Evolutionary conservation across 2,888 invertebrate genomes (phyloP).

Genomic region (Leptinotarsa rubiginosa): DNA sequence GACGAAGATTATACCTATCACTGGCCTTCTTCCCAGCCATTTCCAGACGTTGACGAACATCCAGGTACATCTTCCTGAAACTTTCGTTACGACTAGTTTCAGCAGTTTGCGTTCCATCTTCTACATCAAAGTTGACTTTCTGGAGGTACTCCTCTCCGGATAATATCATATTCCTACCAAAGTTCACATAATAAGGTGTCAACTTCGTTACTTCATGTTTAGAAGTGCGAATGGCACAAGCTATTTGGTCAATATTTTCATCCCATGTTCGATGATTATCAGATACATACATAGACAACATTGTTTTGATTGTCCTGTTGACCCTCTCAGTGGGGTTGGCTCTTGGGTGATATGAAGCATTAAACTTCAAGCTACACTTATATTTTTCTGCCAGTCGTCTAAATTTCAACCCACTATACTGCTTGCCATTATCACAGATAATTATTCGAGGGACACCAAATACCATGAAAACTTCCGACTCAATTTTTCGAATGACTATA

Average conservation of each 20-base stretch:
- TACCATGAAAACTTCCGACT: constrained; percentile 30
- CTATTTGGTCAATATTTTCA: constrained; percentile 11
- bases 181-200: constrained; percentile 15
- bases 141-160: neutral
- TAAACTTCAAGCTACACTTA: constrained; percentile 25
- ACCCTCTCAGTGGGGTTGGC: constrained; percentile 32
- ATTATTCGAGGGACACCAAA: constrained; percentile 31
- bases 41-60: no score
- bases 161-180: neutral
- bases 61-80: no score
- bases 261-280: constrained; percentile 22
- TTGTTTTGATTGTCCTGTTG: constrained; percentile 13
- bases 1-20: no score
- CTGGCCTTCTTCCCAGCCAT: no score
- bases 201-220: constrained; percentile 15
- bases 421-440: constrained; percentile 35
- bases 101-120: no score
- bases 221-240: constrained; percentile 16
- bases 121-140: no score
- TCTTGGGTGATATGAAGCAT: constrained; percentile 29
- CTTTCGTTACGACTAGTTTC: no score
- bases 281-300: constrained; percentile 3
- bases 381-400: constrained; percentile 19
- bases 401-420: constrained; percentile 27
- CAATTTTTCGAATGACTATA: constrained; percentile 19